phyloP scores from a whole-genome alignment of 1,140 invertebrate genomes.

The Sesamia nonagrioides region DNA sequence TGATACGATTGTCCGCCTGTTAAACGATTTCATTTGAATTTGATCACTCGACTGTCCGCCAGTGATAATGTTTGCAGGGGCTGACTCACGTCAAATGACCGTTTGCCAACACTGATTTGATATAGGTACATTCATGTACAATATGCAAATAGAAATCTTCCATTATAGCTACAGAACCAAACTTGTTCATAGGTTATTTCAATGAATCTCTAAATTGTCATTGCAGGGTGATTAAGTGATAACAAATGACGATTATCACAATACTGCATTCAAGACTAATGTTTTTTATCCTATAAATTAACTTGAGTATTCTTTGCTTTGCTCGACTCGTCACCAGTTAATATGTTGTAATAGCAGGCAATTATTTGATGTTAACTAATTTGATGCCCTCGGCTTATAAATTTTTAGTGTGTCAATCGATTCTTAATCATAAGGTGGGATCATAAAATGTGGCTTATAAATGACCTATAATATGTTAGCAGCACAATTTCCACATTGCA shows the following conservation, averaged over 20 bases:
- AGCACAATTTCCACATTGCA: background rate
- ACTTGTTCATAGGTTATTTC: background rate
- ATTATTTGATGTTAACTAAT: background rate
- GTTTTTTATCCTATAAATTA: constrained; percentile 20
- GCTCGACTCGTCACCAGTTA: background rate
- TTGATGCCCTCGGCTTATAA: background rate
- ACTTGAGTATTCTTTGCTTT: background rate
- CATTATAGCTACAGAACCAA: background rate
- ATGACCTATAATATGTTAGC: background rate
- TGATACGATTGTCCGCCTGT: constrained; percentile 80
- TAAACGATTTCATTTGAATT: constrained; percentile 84
- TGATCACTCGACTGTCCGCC: constrained; percentile 80
- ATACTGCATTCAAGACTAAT: background rate
- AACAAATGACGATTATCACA: constrained; percentile 11
- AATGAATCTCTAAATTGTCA: background rate
- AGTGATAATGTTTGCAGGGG: constrained; percentile 75
- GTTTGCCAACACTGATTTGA: constrained; percentile 31
- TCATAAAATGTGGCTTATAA: background rate
- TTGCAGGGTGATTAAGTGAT: background rate
- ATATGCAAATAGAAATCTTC: constrained; percentile 32
- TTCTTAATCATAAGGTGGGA: background rate
- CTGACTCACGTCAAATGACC: constrained; percentile 49
- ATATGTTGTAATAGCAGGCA: background rate
- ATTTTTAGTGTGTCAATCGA: background rate
- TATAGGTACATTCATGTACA: constrained; percentile 35